Evolutionary conservation across 2,113 vertebrate species (phyloP), one percentile per base, ranked within the genome.

Genomic region (Egretta garzetta): DNA sequence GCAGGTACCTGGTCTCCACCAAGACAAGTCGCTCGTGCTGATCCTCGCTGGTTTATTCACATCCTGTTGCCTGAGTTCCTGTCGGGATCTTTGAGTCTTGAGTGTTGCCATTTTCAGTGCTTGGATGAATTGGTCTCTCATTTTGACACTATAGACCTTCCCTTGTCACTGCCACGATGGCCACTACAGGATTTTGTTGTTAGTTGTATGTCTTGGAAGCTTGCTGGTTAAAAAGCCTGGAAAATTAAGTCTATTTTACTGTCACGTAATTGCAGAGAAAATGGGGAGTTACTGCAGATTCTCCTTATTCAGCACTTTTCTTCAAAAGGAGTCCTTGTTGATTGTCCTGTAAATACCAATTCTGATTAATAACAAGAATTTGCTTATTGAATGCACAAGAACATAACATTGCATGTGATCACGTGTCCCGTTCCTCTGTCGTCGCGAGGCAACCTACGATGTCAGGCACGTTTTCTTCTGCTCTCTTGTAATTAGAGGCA

Each of bases 401-500:
- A 26, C 18, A 0, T 33, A 9, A 9, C 4, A 24, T 56, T 67
- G 53, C 28, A 17, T 1, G 0, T 55, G 35, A 7, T 21, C 28
- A 11, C n/a, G 56, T 6, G 15, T 39, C 21, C 56, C 8, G 2
- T 30, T 56, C 49, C 14, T 37, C 32, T 80, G 24, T 9, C 33
- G 3, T 20, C 1, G 4, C 1, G 6, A 37, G 27, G 60, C 47
- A 35, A 20, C 74, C 35, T 30, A 2, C 1, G 2, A 12, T 1
- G 8, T 26, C 43, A 39, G 81, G 35, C 19, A 6, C 2, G 0
- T 16, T 53, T n/a, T 64, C 37, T 71, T 28, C 56, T 17, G 24
- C 15, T 26, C 20, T 5, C 33, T 18, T 50, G 10, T 23, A 7
- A 5, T 9, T 3, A 4, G n/a, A 26, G 80, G n/a, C 9, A 20